Conservation (phyloP, 2,113 vertebrate species). For the human region DNA sequence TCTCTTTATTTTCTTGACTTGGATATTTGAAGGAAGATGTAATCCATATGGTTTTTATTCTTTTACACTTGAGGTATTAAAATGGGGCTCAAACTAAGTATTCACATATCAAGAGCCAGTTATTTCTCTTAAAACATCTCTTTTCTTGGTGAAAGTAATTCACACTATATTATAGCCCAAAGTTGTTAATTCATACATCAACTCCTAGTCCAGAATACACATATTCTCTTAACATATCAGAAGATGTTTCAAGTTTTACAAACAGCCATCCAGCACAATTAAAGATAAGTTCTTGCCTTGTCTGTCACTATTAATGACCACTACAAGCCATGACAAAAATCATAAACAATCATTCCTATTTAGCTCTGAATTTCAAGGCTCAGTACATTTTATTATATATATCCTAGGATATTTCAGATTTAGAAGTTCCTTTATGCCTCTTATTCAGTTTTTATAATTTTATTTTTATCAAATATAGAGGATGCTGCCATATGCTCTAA, state of each 20-base stretch:
- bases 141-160: constrained; percentile 31
- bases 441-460: constrained; percentile 46
- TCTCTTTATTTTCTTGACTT: not conserved
- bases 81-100: constrained; percentile 24
- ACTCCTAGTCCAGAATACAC: not conserved
- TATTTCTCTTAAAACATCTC: constrained; percentile 40
- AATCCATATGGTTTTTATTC: constrained; percentile 63
- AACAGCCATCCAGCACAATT: constrained; percentile 16
- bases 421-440: not conserved
- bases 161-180: not conserved
- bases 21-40: constrained; percentile 52
- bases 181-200: not conserved
- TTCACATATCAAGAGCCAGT: not conserved
- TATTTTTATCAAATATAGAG: constrained; percentile 67
- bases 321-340: not conserved
- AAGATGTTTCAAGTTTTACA: constrained; percentile 13
- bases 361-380: not conserved
- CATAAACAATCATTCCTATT: not conserved
- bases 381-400: not conserved
- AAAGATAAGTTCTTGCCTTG: not conserved
- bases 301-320: not conserved
- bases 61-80: constrained; percentile 34
- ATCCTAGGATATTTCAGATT: not conserved
- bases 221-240: not conserved
- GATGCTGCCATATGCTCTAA: constrained; percentile 40